phyloP scores from a whole-genome alignment of 2,888 invertebrate species.

The Pyralis farinalis region DNA sequence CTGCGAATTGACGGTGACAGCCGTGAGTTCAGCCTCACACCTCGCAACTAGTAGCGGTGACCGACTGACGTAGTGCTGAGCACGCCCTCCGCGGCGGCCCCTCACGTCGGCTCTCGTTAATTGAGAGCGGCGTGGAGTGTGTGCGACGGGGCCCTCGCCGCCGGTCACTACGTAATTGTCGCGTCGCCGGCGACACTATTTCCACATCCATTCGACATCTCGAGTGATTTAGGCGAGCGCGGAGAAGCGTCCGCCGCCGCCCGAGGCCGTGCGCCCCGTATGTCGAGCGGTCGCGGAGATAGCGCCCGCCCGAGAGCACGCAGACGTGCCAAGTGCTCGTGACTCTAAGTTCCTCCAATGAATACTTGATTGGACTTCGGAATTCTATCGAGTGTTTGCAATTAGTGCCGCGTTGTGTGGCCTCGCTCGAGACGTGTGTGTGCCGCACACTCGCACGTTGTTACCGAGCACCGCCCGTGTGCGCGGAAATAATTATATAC shows the following conservation, averaged over 20 bases:
- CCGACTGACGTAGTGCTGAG: slow-evolving; percentile 18
- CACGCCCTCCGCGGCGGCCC: slow-evolving; percentile 17
- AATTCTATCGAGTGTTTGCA: slow-evolving; percentile 12
- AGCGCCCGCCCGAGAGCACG: neutral
- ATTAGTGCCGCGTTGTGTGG: slow-evolving; percentile 8
- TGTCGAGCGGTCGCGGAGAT: neutral
- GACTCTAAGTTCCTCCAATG: slow-evolving; percentile 1
- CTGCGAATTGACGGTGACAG: no score
- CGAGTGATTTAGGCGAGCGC: neutral
- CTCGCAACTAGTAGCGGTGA: no score
- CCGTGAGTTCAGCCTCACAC: no score
- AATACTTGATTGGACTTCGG: slow-evolving; percentile 12
- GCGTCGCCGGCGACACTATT: neutral
- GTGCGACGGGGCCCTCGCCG: slow-evolving; percentile 8
- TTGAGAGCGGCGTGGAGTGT: slow-evolving; percentile 22
- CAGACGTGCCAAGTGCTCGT: slow-evolving; percentile 13
- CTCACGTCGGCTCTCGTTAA: slow-evolving; percentile 28
- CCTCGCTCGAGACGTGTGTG: neutral
- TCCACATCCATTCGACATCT: neutral
- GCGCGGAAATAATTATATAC: no score
- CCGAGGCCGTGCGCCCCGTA: neutral
- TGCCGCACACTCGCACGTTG: no score
- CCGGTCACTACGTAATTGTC: no score
- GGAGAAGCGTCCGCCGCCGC: neutral
- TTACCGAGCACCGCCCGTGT: no score